Percentiles rank a stretch among this genome's conserved stretches.
These are phyloP conservation scores for Dendrocincla fuliginosa DNA, from an alignment of 2,797 vertebrate species.

Conservation along the genomic window DNA sequence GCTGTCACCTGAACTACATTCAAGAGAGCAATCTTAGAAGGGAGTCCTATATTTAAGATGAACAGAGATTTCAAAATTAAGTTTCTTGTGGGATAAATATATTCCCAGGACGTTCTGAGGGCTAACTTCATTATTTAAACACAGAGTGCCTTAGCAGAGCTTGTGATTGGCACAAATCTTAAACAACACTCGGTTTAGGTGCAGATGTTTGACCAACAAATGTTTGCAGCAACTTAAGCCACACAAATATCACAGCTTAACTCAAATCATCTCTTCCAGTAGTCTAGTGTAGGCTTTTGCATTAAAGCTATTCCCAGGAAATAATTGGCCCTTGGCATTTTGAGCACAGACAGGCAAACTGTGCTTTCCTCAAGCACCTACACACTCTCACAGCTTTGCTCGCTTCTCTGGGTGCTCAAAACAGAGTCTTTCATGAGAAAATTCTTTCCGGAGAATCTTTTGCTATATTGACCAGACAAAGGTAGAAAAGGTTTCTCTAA, in stretches of 20 bases:
- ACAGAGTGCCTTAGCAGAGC: background rate
- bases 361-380: constrained; percentile 13
- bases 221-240: background rate
- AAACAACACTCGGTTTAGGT: background rate
- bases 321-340: background rate
- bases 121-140: background rate
- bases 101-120: background rate
- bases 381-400: background rate
- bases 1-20: background rate
- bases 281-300: background rate
- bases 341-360: background rate
- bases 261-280: background rate
- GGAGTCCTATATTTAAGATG: background rate
- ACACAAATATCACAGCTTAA: background rate
- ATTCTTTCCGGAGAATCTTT: background rate
- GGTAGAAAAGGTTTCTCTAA: background rate
- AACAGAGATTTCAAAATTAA: background rate
- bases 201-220: background rate
- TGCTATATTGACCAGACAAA: background rate
- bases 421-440: background rate
- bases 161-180: background rate
- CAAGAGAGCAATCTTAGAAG: background rate
- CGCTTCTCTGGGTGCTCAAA: background rate
- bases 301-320: background rate
- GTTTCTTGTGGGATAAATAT: background rate